Base-by-base conservation (phyloP, 2,888 invertebrate genomes). In the Macaria notata region DNA sequence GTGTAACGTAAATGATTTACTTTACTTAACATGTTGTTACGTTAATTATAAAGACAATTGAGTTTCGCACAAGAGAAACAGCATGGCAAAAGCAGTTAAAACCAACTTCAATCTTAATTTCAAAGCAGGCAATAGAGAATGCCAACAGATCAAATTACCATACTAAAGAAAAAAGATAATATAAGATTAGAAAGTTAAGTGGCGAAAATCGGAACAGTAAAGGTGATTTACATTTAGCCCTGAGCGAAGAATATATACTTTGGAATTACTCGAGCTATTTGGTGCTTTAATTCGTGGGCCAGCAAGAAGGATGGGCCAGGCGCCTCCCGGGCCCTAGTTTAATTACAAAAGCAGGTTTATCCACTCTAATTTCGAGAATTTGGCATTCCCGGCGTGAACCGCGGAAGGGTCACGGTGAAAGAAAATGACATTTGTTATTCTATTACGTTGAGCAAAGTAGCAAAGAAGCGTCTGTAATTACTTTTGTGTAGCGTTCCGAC, bases 341-440 rank as follows among this genome's bases (percentile, higher is more conserved):
- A 91, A 90, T 91, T 90, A 90, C 87, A 85, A 64, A 83, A 83
- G 81, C 83, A 86, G 89, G 88, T 90, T 89, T 87, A 88, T 88
- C 87, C 87, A 82, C 83, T 88, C 88, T 89, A 89, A 91, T 90
- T 90, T 89, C 77, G 83, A 80, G 80, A 89, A 86, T 88, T 91
- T 90, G 83, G 86, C 88, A 91, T 90, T 89, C 90, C 79, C 79
- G 76, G 80, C 88, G 88, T 84, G 88, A 87, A 88, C 88, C 88
- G 79, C 89, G 87, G 83, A 88, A 90, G 90, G 91, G 89, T 90
- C 89, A 86, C 83, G 78, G 76, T 71, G 79, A 88, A 89, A 90
- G 90, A 90, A 90, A 91, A 90, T 88, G 90, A 88, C 89, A 91
- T 90, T 88, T 84, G 85, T 90, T 90, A 91, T 90, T 90, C 86